A percentile compares a stretch with the other conserved stretches of the same genome.
Evolutionary conservation across 2,797 vertebrate species (phyloP).

Genomic region (Tarsius wallacei): DNA sequence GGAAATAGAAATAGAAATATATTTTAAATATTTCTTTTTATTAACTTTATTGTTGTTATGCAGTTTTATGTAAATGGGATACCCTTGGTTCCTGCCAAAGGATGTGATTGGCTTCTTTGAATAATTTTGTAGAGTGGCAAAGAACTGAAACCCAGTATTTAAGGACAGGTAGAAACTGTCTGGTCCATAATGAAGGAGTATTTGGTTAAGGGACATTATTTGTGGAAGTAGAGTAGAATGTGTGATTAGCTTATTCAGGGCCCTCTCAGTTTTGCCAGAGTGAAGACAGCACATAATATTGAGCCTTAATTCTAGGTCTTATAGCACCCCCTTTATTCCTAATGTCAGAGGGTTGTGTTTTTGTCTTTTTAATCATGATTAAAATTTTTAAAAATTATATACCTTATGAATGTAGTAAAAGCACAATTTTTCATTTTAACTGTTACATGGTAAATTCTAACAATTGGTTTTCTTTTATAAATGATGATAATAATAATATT

Average conservation of each 20-base stretch:
- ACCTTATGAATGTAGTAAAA: background rate
- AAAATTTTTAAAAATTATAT: background rate
- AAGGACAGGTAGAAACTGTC: background rate
- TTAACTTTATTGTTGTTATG: background rate
- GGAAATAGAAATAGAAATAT: background rate
- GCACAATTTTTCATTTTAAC: constrained; percentile 1
- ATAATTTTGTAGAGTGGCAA: background rate
- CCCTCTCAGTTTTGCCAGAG: background rate
- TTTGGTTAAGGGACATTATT: background rate
- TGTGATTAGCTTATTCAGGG: background rate
- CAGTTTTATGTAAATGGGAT: background rate
- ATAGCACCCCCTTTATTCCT: background rate
- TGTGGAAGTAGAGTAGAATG: background rate
- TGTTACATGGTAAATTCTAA: constrained; percentile 36
- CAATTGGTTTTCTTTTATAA: background rate
- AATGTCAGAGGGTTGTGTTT: background rate
- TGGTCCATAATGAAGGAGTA: background rate
- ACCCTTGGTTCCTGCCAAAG: background rate
- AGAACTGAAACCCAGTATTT: background rate
- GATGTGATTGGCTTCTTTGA: constrained; percentile 8
- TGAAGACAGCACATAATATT: background rate
- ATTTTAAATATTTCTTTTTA: background rate
- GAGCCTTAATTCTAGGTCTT: background rate
- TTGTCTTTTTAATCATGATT: background rate
- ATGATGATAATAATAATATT: too few relatives aligned